Evolutionary conservation across 2,888 invertebrate genomes (phyloP).

Genomic region (Caenorhabditis macrosperma): DNA sequence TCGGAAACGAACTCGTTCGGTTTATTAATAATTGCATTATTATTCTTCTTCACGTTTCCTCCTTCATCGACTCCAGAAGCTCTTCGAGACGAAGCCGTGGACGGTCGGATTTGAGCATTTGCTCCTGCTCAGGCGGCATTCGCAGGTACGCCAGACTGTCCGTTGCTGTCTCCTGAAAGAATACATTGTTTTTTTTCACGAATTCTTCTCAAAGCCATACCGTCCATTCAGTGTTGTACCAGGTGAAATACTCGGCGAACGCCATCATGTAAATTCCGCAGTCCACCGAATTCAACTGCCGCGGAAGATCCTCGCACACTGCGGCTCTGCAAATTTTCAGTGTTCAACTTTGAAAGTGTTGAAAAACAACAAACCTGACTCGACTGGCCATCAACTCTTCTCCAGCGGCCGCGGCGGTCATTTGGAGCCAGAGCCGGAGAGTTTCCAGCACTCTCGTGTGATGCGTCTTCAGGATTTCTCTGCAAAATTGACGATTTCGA

Average conservation of each 20-base stretch:
- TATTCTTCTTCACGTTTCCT: not conserved
- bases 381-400: conserved; percentile 7
- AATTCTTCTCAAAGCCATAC: not conserved
- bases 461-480: not conserved
- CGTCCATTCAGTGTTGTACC: conserved; percentile 28
- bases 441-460: conserved; percentile 10
- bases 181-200: too few species aligned
- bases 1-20: too few species aligned
- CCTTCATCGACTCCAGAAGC: not conserved
- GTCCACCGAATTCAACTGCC: conserved; percentile 26
- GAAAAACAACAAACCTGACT: not conserved
- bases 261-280: conserved; percentile 44
- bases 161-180: conserved; percentile 3
- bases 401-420: conserved; percentile 2
- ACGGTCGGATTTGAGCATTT: not conserved
- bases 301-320: conserved; percentile 17
- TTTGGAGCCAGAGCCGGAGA: conserved; percentile 27
- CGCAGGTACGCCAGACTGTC: conserved; percentile 2
- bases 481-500: too few species aligned
- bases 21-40: too few species aligned
- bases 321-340: conserved; percentile 34
- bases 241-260: conserved; percentile 50
- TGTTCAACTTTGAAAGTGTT: not conserved
- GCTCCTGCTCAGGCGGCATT: not conserved
- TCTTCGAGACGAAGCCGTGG: conserved; percentile 7